Evolutionary conservation across 1,140 invertebrate genomes (phyloP).

Genomic region (Dreissena rostriformis): DNA sequence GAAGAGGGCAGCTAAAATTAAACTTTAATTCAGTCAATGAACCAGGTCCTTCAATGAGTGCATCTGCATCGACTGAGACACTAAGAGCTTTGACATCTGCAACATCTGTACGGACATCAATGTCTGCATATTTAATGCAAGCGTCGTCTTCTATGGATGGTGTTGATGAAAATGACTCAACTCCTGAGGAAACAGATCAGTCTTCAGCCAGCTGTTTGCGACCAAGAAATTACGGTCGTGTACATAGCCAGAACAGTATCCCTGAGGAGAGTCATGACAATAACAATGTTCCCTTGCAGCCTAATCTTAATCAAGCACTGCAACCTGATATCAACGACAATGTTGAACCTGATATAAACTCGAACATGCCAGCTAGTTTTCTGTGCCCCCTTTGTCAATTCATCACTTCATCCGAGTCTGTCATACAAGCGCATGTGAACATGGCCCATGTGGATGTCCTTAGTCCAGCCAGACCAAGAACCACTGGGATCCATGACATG

Average conservation of each 20-base stretch:
- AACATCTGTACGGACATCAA: constrained; percentile 22
- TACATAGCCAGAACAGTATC: constrained; percentile 46
- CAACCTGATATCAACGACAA: constrained; percentile 67
- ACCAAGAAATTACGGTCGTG: constrained; percentile 3
- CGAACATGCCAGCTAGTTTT: constrained; percentile 66
- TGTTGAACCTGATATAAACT: constrained; percentile 82
- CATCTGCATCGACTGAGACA: constrained; percentile 15
- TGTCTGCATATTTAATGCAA: constrained; percentile 39
- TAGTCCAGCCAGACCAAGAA: constrained; percentile 86
- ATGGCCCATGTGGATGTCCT: constrained; percentile 91
- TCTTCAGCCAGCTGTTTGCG: no score
- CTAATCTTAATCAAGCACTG: constrained; percentile 49
- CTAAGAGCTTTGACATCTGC: constrained; percentile 37
- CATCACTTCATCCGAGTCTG: constrained; percentile 87
- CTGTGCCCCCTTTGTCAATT: constrained; percentile 91
- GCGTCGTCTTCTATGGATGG: constrained; percentile 3
- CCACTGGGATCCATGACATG: neutral
- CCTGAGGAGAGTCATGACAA: constrained; percentile 51
- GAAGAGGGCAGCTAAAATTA: constrained; percentile 39
- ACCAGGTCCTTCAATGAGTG: constrained; percentile 33
- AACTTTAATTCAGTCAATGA: constrained; percentile 51
- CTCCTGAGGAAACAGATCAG: no score
- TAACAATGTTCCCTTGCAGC: constrained; percentile 46
- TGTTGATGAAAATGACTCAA: no score
- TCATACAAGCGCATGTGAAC: constrained; percentile 93